Evolutionary conservation across 2,888 invertebrate genomes (phyloP).

Genomic region (Morpho deidamia): DNA sequence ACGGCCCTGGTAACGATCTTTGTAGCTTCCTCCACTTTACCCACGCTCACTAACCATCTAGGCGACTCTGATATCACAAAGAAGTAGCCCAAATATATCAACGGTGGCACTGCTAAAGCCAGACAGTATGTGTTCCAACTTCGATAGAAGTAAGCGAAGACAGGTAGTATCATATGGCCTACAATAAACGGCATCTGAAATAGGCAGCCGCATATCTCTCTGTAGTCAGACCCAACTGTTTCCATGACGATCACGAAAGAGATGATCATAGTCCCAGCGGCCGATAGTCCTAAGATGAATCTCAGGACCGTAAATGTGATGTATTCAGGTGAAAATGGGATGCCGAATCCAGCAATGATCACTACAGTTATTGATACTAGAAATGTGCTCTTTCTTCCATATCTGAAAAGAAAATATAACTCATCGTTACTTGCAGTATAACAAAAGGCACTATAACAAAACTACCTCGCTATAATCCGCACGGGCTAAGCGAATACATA

Average conservation of each 20-base stretch:
- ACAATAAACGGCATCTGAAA: constrained; percentile 84
- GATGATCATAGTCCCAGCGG: constrained; percentile 89
- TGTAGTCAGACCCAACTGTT: constrained; percentile 73
- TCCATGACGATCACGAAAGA: constrained; percentile 85
- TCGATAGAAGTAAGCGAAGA: constrained; percentile 81
- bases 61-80: constrained; percentile 88
- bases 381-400: constrained; percentile 85
- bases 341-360: constrained; percentile 80
- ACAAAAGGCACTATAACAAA: too few relatives aligned
- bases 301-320: constrained; percentile 79
- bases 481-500: too few relatives aligned
- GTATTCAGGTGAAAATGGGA: constrained; percentile 82
- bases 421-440: too few relatives aligned
- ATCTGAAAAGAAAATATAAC: too few relatives aligned
- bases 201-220: constrained; percentile 77
- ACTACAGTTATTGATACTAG: constrained; percentile 82
- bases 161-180: constrained; percentile 81
- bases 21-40: constrained; percentile 81
- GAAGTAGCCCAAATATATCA: constrained; percentile 81
- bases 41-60: constrained; percentile 87
- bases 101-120: constrained; percentile 78
- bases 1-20: constrained; percentile 83
- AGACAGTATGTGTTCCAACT: constrained; percentile 82
- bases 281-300: constrained; percentile 84
- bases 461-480: too few relatives aligned